Percentiles rank a stretch among this genome's conserved stretches.
phyloP scores from a whole-genome alignment of 2,888 invertebrate genomes.

The Mesochorus sp. region DNA sequence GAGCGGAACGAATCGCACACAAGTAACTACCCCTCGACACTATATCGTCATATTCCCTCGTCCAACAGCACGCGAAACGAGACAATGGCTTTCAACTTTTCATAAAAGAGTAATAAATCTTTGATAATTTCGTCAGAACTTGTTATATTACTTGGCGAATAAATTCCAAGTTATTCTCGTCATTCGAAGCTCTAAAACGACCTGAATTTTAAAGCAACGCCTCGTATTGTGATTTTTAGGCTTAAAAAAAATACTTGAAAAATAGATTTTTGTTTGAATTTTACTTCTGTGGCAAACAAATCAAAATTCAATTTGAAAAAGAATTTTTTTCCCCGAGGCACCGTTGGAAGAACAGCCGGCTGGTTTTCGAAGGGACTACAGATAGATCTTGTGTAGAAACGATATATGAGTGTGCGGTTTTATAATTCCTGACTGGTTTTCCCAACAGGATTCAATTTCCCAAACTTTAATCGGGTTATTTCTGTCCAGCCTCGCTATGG shows the following conservation, averaged over 20 bases:
- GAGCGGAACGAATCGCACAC: conserved; percentile 52
- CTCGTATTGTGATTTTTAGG: no score
- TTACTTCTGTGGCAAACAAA: no score
- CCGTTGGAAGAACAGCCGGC: no score
- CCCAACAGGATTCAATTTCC: conserved; percentile 48
- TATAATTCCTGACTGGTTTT: conserved; percentile 46
- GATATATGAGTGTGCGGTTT: conserved; percentile 43
- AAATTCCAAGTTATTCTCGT: neutral
- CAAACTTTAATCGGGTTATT: conserved; percentile 57
- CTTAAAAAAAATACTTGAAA: no score
- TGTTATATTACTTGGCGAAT: neutral
- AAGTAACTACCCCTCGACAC: neutral
- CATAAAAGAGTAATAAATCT: conserved; percentile 34
- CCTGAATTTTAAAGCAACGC: no score
- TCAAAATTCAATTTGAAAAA: no score
- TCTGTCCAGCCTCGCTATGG: conserved; percentile 20
- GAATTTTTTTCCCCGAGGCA: no score
- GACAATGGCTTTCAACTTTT: conserved; percentile 12
- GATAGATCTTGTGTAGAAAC: conserved; percentile 1
- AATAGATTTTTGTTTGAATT: no score
- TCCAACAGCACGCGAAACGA: neutral
- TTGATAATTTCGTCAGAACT: conserved; percentile 9
- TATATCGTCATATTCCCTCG: neutral
- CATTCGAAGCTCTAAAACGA: no score
- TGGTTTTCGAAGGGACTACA: no score